Conservation (phyloP, 2,888 invertebrate genomes). For the Chymomyza amoena region DNA sequence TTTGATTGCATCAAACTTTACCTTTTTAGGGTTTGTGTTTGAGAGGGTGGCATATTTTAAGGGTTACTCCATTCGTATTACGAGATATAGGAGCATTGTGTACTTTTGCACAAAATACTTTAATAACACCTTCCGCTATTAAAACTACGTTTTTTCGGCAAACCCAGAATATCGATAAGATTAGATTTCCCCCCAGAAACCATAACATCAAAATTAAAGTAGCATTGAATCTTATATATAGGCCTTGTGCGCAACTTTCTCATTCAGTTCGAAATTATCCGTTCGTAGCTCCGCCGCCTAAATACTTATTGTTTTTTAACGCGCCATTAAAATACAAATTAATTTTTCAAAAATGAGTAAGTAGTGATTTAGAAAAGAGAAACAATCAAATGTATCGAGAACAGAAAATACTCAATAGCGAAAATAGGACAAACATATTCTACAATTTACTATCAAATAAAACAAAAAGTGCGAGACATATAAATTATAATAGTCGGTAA, state of each 20-base stretch:
- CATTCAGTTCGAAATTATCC: background rate
- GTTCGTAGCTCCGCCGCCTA: too few species aligned
- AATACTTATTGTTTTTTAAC: background rate
- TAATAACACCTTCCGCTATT: background rate
- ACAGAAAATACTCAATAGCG: background rate
- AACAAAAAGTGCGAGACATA: too few species aligned
- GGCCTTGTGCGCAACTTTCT: background rate
- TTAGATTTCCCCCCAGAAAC: background rate
- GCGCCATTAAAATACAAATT: too few species aligned
- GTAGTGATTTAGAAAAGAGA: background rate
- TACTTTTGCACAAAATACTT: background rate
- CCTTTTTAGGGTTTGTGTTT: too few species aligned
- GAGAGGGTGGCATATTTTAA: too few species aligned
- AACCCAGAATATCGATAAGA: background rate
- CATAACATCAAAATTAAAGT: background rate
- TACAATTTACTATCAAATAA: too few species aligned
- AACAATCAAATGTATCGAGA: too few species aligned
- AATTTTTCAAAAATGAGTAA: background rate
- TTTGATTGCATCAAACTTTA: too few species aligned
- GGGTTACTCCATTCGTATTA: too few species aligned
- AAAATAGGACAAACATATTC: background rate
- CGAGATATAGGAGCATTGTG: too few species aligned
- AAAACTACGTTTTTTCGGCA: background rate
- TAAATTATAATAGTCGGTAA: too few species aligned
- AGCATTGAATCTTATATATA: background rate